phyloP scores from a whole-genome alignment of 2,797 vertebrate genomes.

The Muscicapa comitata region DNA sequence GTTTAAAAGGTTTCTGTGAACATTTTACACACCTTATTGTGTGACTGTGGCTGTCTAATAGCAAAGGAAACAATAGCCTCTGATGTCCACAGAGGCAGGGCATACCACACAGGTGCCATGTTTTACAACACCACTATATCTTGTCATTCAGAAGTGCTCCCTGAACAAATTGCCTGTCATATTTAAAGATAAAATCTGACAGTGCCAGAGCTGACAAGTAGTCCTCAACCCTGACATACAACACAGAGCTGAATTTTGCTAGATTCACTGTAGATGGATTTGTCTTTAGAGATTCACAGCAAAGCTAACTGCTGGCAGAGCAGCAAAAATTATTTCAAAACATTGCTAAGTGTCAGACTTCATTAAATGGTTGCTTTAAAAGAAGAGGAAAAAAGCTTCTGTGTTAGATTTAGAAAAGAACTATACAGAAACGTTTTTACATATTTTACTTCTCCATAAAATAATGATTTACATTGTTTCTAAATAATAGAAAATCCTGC shows the following conservation, averaged over 20 bases:
- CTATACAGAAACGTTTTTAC: neutral
- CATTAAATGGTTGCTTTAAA: slow-evolving; percentile 37
- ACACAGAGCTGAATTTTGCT: slow-evolving; percentile 33
- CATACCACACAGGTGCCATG: slow-evolving; percentile 68
- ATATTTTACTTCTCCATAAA: neutral
- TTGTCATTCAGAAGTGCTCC: slow-evolving; percentile 64
- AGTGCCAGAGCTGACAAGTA: slow-evolving; percentile 55
- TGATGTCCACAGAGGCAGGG: slow-evolving; percentile 54
- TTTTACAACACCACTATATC: slow-evolving; percentile 73
- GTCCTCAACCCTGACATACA: slow-evolving; percentile 53
- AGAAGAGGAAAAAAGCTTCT: neutral
- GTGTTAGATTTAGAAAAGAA: neutral
- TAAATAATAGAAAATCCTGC: slow-evolving; percentile 23
- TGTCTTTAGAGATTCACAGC: slow-evolving; percentile 57
- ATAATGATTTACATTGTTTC: neutral
- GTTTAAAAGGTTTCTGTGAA: slow-evolving; percentile 49
- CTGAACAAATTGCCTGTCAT: slow-evolving; percentile 67
- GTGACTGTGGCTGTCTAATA: slow-evolving; percentile 38
- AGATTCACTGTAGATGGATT: slow-evolving; percentile 49
- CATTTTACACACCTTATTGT: slow-evolving; percentile 48
- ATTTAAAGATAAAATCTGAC: slow-evolving; percentile 66
- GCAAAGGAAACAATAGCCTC: slow-evolving; percentile 57
- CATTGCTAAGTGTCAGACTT: slow-evolving; percentile 31
- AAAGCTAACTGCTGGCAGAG: slow-evolving; percentile 41
- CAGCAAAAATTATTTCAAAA: slow-evolving; percentile 54